Base-by-base conservation (phyloP, 2,797 vertebrate species). In the Ataeniobius toweri region DNA sequence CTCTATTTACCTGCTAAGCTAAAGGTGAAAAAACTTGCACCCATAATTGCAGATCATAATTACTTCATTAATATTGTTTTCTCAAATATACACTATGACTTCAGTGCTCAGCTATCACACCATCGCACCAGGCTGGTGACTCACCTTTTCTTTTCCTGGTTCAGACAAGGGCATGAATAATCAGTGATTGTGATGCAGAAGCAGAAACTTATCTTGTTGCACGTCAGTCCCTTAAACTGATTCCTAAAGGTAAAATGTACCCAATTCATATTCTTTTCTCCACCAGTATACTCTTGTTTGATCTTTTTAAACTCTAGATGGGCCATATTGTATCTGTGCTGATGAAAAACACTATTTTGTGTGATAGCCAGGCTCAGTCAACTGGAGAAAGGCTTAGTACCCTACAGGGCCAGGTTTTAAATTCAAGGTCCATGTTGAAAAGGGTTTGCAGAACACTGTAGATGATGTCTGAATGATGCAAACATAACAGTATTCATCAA, bases 1-100 rank as follows among this genome's bases (percentile, higher is more conserved):
- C 80, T 89, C 78, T 88, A 87, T 93, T 92, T 94, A 93, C 92
- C 89, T 89, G 85, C 83, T 85, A 48, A 88, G 89, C 77, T 84
- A 90, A 86, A 84, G 53, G 74, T 79, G 86, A 90, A 88, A 85
- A 91, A 92, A 91, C 85, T 84, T 85, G 78, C 81, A 86, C 79
- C 83, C 68, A 46, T 91, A 93, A 90, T 94, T 89, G 83, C 80
- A 72, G 85, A 85, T 91, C 84, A 89, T 93, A 92, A 94, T 93
- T 86, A 90, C 91, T 89, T 92, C 91, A 91, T 94, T 94, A 81
- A 77, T 80, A 87, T 89, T 87, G 83, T 89, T 85, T 83, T 76
- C 83, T 73, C 61, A 80, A 72, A 16, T 44, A 71, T 41, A 71
- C 55, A 74, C 39, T 48, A 72, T 58, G 71, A 82, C 69, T 67